Evolutionary conservation across 1,140 invertebrate species (phyloP), one percentile per base, ranked within the genome.

Genomic region (Steinernema feltiae): DNA sequence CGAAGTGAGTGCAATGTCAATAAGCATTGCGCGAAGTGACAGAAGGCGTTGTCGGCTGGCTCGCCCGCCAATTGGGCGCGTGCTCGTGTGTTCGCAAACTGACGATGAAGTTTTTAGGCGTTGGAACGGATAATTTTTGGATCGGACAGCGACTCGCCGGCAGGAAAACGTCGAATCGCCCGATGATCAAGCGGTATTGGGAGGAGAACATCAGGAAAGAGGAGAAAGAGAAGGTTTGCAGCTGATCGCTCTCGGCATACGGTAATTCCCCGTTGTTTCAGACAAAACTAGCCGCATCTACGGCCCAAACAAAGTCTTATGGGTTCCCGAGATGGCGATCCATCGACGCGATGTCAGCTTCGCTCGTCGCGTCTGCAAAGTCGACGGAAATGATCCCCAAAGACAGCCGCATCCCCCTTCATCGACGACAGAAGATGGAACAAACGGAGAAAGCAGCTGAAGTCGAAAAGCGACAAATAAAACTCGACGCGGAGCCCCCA

Each of bases 271-370:
- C 53, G 2, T 63, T 27, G 2, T 12, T 27, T 63, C 24, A 63
- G 53, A 21, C 53, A 17, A 7, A 21, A 63, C 15, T 15, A 63
- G 53, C 53, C 3, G 53, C 53, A 3, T 12, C 15, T 27, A 21
- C 53, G 7, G 53, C 12, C 24, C 53, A 63, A 21, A 15, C 2
- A 27, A 74, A 71, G 32, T 53, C 72, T 31, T 77, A 77, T 71
- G 76, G 76, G 30, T 77, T 77, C 70, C 76, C 76, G 31, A 74
- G 72, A 71, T 77, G 76, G 76, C 72, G 76, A 30, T 74, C 72
- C 32, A 77, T 29, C 18, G 76, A 77, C 72, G 76, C 76, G 3
- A 35, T 77, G 32, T 77, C 76, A 1, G 76, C 76, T 21, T 77
- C 76, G 1, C 41, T 77, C 30, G 76, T 77, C 48, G 76, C 76